Conservation (phyloP, 2,888 invertebrate species). For the Charanyca ferruginea region DNA sequence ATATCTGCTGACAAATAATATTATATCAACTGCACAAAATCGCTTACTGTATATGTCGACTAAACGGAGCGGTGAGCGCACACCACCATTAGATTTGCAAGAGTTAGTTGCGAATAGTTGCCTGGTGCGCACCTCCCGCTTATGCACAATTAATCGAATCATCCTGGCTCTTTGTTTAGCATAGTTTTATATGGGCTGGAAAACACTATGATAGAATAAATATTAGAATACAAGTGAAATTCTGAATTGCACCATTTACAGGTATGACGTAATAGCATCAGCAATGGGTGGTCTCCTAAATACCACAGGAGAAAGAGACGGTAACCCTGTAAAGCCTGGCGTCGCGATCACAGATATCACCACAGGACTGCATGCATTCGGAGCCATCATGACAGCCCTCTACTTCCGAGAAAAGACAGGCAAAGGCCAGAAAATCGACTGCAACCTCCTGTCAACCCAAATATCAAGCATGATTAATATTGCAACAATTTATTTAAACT, state of each 20-base stretch:
- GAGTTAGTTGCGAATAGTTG: no score
- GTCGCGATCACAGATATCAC: slow-evolving; percentile 98
- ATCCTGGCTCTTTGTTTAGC: no score
- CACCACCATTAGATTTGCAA: no score
- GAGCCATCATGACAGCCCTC: slow-evolving; percentile 98
- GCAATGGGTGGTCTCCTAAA: slow-evolving; percentile 97
- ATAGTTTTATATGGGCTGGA: no score
- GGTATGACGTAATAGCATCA: slow-evolving; percentile 98
- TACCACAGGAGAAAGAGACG: slow-evolving; percentile 96
- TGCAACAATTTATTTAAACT: slow-evolving; percentile 97
- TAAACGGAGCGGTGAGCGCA: no score
- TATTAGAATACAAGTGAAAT: not conserved
- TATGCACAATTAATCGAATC: no score
- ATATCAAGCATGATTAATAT: slow-evolving; percentile 97
- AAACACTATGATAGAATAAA: no score
- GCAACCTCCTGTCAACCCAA: slow-evolving; percentile 98
- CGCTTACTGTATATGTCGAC: no score
- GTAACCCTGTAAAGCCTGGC: slow-evolving; percentile 97
- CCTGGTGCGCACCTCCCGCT: no score
- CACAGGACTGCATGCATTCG: slow-evolving; percentile 98
- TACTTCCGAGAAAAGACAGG: slow-evolving; percentile 95
- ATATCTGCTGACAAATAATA: no score
- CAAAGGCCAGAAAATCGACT: slow-evolving; percentile 97
- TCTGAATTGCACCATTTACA: slow-evolving; percentile 67
- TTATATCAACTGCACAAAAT: no score